Conservation (phyloP, 2,797 vertebrate genomes). For the Remorina albescens region DNA sequence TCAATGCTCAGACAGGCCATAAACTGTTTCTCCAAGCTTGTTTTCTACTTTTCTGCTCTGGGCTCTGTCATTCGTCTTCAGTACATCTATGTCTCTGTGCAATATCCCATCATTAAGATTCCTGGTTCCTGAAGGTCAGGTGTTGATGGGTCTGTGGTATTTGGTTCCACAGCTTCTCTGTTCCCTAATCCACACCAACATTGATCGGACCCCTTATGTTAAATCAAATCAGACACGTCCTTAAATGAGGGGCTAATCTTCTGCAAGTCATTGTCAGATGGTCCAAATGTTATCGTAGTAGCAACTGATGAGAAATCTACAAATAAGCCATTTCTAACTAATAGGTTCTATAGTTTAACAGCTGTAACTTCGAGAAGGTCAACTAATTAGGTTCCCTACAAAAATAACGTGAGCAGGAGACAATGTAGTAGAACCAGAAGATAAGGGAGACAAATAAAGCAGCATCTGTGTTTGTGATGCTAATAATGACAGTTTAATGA, state of each 20-base stretch:
- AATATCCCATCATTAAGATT: not conserved
- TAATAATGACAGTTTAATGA: slow-evolving; percentile 80
- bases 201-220: not conserved
- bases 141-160: not conserved
- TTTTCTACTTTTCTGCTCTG: slow-evolving; percentile 16
- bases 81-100: not conserved
- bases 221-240: too few relatives aligned
- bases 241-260: too few relatives aligned
- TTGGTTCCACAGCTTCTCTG: not conserved
- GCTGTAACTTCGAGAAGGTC: slow-evolving; percentile 41
- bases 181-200: not conserved
- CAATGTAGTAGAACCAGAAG: slow-evolving; percentile 35
- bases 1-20: slow-evolving; percentile 5
- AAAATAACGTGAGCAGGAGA: slow-evolving; percentile 42
- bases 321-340: slow-evolving; percentile 18
- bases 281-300: slow-evolving; percentile 4
- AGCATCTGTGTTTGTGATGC: slow-evolving; percentile 70
- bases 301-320: slow-evolving; percentile 25
- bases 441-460: slow-evolving; percentile 61
- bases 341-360: slow-evolving; percentile 28
- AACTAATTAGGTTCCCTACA: slow-evolving; percentile 36
- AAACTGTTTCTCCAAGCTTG: slow-evolving; percentile 9
- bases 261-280: slow-evolving; percentile 18
- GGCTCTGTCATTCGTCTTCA: slow-evolving; percentile 19
- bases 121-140: not conserved